Percentiles rank a stretch among this genome's conserved stretches.
Evolutionary conservation across 1,140 invertebrate species (phyloP).

Genomic region (Onthophagus taurus): DNA sequence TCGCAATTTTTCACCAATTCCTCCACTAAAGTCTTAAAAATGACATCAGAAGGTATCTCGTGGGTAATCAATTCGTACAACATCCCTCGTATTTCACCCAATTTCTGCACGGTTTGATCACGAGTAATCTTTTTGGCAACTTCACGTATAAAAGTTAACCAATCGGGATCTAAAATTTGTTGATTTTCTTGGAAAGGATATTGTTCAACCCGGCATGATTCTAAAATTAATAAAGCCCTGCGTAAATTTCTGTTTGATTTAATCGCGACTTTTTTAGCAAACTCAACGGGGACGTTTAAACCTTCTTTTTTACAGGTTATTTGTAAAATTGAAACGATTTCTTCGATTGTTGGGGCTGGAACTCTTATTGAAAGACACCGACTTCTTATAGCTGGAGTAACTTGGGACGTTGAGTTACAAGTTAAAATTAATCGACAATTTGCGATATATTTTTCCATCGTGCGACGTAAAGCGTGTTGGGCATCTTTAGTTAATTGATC

Average conservation of each 20-base stretch:
- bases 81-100: conserved; percentile 76
- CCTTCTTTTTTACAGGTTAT: conserved; percentile 80
- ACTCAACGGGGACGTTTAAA: conserved; percentile 62
- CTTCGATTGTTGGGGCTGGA: conserved; percentile 69
- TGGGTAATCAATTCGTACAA: conserved; percentile 92
- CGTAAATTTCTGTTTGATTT: conserved; percentile 86
- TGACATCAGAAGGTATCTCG: conserved; percentile 87
- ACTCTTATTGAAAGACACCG: conserved; percentile 88
- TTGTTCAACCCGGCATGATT: conserved; percentile 88
- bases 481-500: conserved; percentile 96
- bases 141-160: conserved; percentile 81
- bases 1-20: conserved; percentile 86
- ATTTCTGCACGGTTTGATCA: conserved; percentile 77
- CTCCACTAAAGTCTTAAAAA: conserved; percentile 81
- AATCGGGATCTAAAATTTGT: conserved; percentile 81
- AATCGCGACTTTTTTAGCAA: conserved; percentile 70
- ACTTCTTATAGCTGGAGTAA: conserved; percentile 92
- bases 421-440: conserved; percentile 93
- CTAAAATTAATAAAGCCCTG: conserved; percentile 85
- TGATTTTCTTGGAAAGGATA: conserved; percentile 80
- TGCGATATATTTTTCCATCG: conserved; percentile 98
- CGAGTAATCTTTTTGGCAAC: conserved; percentile 81
- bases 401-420: conserved; percentile 87
- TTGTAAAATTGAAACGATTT: conserved; percentile 63
- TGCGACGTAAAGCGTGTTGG: conserved; percentile 92